Conservation (phyloP, 2,797 vertebrate species). For the Myripristis murdjan region DNA sequence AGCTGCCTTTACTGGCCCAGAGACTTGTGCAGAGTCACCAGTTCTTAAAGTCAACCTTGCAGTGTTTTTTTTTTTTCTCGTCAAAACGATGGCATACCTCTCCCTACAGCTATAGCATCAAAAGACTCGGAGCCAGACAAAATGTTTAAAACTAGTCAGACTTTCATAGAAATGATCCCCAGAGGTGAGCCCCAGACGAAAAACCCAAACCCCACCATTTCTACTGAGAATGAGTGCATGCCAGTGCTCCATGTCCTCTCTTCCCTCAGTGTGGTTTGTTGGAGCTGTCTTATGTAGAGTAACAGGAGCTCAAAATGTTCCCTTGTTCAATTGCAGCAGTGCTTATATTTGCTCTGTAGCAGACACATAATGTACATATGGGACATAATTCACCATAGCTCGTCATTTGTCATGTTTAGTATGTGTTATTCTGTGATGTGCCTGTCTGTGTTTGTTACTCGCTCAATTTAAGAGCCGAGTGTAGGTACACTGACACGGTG, state of each 20-base stretch:
- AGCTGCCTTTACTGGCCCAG: slow-evolving; percentile 4
- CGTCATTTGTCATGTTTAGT: too few relatives aligned
- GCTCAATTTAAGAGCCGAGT: too few relatives aligned
- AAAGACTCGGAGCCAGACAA: slow-evolving; percentile 38
- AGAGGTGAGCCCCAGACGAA: background rate
- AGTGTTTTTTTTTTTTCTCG: slow-evolving; percentile 24
- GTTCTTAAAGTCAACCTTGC: slow-evolving; percentile 17
- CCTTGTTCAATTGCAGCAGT: too few relatives aligned
- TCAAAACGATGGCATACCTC: slow-evolving; percentile 26
- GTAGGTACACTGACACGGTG: too few relatives aligned
- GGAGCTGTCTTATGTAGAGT: slow-evolving; percentile 13
- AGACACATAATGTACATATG: too few relatives aligned
- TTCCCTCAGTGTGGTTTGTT: slow-evolving; percentile 7
- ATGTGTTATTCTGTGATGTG: too few relatives aligned
- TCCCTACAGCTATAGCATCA: slow-evolving; percentile 27
- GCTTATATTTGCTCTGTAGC: too few relatives aligned
- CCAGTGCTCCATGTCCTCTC: background rate
- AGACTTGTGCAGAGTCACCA: slow-evolving; percentile 2
- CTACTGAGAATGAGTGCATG: background rate
- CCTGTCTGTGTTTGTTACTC: too few relatives aligned
- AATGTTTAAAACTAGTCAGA: slow-evolving; percentile 23
- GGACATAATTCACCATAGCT: too few relatives aligned
- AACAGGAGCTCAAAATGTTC: background rate
- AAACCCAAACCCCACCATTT: too few relatives aligned
- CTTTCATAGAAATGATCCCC: slow-evolving; percentile 27